These are phyloP conservation scores for Peribatodes rhomboidaria DNA, from an alignment of 2,888 invertebrate species.

Conservation along the genomic window DNA sequence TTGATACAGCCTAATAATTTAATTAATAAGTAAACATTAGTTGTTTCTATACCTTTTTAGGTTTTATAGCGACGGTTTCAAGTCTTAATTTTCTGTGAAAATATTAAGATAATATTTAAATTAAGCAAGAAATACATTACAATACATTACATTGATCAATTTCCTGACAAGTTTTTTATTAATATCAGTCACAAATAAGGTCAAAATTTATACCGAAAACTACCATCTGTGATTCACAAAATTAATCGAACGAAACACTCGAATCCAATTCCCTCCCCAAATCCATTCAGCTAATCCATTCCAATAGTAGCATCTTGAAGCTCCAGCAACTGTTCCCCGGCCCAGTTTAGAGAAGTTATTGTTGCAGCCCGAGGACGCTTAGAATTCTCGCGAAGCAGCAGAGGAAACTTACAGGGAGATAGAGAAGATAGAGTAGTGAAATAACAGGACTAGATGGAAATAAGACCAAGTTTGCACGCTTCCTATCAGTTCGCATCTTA, in stretches of 20 bases:
- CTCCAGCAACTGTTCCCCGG: conserved; percentile 24
- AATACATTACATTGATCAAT: no score
- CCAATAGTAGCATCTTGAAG: conserved; percentile 1
- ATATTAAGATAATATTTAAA: no score
- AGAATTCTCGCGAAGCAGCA: conserved; percentile 16
- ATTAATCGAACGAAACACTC: background rate
- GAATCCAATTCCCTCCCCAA: background rate
- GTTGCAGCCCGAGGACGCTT: conserved; percentile 18
- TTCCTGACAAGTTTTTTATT: no score
- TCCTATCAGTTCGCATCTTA: background rate
- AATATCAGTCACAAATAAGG: no score
- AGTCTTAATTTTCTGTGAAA: no score
- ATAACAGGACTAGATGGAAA: conserved; percentile 22
- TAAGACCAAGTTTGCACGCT: conserved; percentile 4
- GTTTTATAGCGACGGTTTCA: no score
- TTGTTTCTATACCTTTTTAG: no score
- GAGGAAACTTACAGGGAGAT: conserved; percentile 27
- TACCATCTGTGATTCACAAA: background rate
- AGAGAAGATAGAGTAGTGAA: conserved; percentile 13
- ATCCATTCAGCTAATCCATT: background rate
- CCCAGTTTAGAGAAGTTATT: conserved; percentile 30
- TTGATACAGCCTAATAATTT: no score
- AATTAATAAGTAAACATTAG: no score
- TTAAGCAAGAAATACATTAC: no score
- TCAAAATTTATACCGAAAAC: no score